Evolutionary conservation across 2,888 invertebrate species (phyloP).

Genomic region (Lordiphosa fenestrarum): DNA sequence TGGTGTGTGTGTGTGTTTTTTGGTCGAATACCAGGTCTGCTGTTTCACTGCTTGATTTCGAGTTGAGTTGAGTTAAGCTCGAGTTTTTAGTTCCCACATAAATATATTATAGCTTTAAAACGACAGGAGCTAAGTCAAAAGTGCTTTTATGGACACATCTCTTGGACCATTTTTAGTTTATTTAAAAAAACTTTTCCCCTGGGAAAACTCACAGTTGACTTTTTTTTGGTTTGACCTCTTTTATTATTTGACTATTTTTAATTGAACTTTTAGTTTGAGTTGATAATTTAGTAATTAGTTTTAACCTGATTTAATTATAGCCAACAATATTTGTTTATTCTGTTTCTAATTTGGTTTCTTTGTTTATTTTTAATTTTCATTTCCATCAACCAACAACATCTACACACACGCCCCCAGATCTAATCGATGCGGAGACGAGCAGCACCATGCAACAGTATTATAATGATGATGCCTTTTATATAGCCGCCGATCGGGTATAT

Average conservation of each 20-base stretch:
- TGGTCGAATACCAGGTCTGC: too few species aligned
- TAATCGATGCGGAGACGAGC: slow-evolving; percentile 77
- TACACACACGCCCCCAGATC: slow-evolving; percentile 53
- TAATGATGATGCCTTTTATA: slow-evolving; percentile 79
- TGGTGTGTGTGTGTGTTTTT: too few species aligned
- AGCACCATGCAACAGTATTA: slow-evolving; percentile 78
- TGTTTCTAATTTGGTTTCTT: slow-evolving; percentile 18
- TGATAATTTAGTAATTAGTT: slow-evolving; percentile 12
- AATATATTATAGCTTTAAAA: too few species aligned
- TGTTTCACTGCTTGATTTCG: too few species aligned
- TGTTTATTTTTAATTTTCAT: slow-evolving; percentile 15
- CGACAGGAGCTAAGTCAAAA: too few species aligned
- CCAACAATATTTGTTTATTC: neutral
- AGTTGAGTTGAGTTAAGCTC: too few species aligned
- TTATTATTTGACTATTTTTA: slow-evolving; percentile 2
- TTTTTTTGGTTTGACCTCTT: slow-evolving; percentile 4
- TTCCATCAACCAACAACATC: slow-evolving; percentile 9
- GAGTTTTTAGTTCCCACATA: too few species aligned
- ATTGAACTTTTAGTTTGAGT: slow-evolving; percentile 8
- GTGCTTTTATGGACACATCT: too few species aligned
- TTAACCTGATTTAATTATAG: slow-evolving; percentile 24
- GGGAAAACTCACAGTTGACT: neutral
- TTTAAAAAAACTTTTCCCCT: too few species aligned
- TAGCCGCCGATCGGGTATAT: slow-evolving; percentile 79
- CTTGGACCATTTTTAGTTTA: too few species aligned